A percentile compares a stretch with the other conserved stretches of the same genome.
These are phyloP conservation scores for Exocentrus adspersus DNA, from an alignment of 2,888 invertebrate genomes.

Conservation along the genomic window DNA sequence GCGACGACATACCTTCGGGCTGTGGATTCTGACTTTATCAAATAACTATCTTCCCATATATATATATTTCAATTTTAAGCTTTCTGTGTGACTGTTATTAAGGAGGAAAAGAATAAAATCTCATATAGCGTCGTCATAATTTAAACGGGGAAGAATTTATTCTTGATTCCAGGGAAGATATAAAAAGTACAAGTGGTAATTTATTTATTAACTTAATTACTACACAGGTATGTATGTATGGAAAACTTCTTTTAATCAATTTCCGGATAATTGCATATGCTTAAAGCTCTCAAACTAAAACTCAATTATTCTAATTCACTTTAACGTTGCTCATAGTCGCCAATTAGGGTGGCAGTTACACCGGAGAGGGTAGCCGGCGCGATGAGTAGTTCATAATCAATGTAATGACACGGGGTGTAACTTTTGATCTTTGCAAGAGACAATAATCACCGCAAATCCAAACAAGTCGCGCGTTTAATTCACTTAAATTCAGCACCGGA, in stretches of 20 bases:
- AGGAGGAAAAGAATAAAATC: conserved; percentile 7
- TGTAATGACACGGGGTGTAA: conserved; percentile 25
- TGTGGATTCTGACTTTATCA: conserved; percentile 48
- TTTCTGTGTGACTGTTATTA: conserved; percentile 15
- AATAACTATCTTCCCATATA: conserved; percentile 23
- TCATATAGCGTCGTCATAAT: background rate
- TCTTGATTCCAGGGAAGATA: background rate
- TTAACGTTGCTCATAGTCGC: conserved; percentile 12
- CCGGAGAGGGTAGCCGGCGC: conserved; percentile 18
- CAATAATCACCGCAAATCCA: conserved; percentile 26
- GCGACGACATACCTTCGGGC: conserved; percentile 46
- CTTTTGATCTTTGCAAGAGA: conserved; percentile 24
- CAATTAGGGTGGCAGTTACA: conserved; percentile 9
- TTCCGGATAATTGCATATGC: background rate
- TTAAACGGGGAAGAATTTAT: background rate
- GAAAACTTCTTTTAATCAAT: conserved; percentile 15
- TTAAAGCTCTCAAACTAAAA: conserved; percentile 17
- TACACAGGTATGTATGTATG: too few relatives aligned
- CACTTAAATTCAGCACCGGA: conserved; percentile 18
- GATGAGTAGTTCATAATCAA: conserved; percentile 20
- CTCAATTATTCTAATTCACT: conserved; percentile 27
- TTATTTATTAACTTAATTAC: background rate
- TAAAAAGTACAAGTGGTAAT: background rate
- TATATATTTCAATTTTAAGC: conserved; percentile 28
- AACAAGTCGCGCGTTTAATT: conserved; percentile 24